Percentiles rank a stretch among this genome's conserved stretches.
Conservation (phyloP, 2,888 invertebrate genomes). For the Tiliacea citrago region DNA sequence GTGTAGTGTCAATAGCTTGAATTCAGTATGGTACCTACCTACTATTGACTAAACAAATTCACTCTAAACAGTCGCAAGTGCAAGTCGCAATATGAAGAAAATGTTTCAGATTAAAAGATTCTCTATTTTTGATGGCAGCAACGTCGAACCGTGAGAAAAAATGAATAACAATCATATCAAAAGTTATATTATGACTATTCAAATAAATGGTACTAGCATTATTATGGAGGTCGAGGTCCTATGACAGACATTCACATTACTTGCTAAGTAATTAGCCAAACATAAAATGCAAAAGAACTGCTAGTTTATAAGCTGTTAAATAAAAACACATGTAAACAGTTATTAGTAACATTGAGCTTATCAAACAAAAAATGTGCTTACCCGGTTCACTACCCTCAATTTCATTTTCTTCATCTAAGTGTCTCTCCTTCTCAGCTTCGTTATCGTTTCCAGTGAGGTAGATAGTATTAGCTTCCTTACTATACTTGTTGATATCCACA, state of each 20-base stretch:
- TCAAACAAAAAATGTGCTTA: conserved; percentile 63
- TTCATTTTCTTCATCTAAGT: conserved; percentile 65
- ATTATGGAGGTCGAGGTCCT: not conserved
- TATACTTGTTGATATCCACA: conserved; percentile 90
- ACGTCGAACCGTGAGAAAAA: not conserved
- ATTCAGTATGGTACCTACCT: too few species aligned
- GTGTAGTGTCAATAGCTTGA: not conserved
- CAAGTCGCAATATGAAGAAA: not conserved
- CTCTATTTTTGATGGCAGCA: not conserved
- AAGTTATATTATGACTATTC: not conserved
- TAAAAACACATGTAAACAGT: not conserved
- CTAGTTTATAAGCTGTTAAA: not conserved
- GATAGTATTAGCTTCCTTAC: conserved; percentile 88
- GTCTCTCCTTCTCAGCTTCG: conserved; percentile 82
- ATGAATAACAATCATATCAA: not conserved
- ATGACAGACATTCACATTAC: not conserved
- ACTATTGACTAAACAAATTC: too few species aligned
- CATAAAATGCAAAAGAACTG: not conserved
- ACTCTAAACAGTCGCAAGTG: too few species aligned
- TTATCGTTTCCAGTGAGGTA: conserved; percentile 83
- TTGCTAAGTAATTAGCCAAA: not conserved
- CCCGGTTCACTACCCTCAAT: conserved; percentile 83
- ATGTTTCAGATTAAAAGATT: too few species aligned
- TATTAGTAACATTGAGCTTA: not conserved
- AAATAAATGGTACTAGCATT: not conserved